Base-by-base conservation (phyloP, 2,113 vertebrate genomes). In the Rhadina sibilatrix region DNA sequence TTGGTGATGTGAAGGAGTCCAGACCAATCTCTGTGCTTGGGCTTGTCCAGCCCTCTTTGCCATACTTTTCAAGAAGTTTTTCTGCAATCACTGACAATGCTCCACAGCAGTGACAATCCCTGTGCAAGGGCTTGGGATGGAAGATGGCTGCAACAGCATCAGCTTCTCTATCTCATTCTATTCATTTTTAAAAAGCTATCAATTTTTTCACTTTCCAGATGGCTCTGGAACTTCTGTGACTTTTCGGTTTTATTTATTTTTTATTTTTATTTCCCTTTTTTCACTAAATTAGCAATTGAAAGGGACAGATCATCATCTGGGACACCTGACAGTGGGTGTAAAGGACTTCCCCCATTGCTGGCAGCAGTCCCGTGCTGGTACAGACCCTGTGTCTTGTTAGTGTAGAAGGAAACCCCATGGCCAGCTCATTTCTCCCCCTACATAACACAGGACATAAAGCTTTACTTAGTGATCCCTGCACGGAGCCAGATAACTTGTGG, bases 361-460 rank as follows among this genome's bases (percentile, higher is more conserved):
- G 64, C 31, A 90, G 78, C 52, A 64, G 37, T 16, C 20, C 53
- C 1, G 0, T 33, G 46, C 57, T 33, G 60, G 19, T 37, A 23
- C 1, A 1, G 54, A 57, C 19, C 20, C 42, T 24, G 7, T 1
- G 3, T 33, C 56, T 38, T 35, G 4, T 25, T 16, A 57, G 30
- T 30, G 35, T 25, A 49, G 46, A 83, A 65, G 71, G n/a, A 37
- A 86, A 33, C 8, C 12, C 5, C 40, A 6, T 28, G 24, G 35
- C 54, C 35, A 60, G 5, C 33, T 70, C 1, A 0, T 80, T 86
- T 88, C 63, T 61, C 6, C 64, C 33, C 22, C 11, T 44, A 1
- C 11, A 1, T 37, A 52, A 31, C 35, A 35, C 6, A 28, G 38
- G n/a, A 37, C 31, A 13, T 64, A 47, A 66, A 82, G 14, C 15